A percentile compares a stretch with the other conserved stretches of the same genome.
phyloP scores from a whole-genome alignment of 37 sponge, comb jelly and placozoan species.

The Spongilla lacustris region DNA sequence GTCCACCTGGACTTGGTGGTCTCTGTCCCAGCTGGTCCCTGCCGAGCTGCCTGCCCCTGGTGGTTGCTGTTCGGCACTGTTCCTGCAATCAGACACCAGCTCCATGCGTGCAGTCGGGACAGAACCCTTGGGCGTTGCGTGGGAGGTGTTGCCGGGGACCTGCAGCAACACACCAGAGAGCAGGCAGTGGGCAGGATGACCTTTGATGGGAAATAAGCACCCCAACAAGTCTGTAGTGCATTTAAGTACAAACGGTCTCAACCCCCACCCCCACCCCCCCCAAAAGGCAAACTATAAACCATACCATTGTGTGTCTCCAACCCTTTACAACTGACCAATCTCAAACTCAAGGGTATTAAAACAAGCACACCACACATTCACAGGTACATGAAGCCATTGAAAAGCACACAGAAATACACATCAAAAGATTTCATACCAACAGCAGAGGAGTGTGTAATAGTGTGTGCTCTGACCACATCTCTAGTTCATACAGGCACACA shows the following conservation, averaged over 20 bases:
- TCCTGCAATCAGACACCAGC: neutral
- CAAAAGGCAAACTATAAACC: too few relatives aligned
- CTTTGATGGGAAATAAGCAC: neutral
- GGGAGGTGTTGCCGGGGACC: constrained; percentile 23
- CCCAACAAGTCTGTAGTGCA: neutral
- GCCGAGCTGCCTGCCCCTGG: neutral
- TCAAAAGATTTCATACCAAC: neutral
- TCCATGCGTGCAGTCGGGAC: neutral
- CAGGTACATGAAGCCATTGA: neutral
- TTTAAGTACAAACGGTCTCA: neutral
- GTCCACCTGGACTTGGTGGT: neutral
- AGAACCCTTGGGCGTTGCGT: neutral
- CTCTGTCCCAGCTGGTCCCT: neutral
- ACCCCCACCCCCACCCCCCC: neutral
- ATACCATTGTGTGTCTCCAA: too few relatives aligned
- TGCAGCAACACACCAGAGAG: constrained; percentile 80
- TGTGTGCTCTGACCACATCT: neutral
- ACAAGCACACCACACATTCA: too few relatives aligned
- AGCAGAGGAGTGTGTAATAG: neutral
- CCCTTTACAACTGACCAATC: too few relatives aligned
- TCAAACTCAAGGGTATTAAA: too few relatives aligned
- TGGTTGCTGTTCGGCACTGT: neutral
- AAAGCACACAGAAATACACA: neutral
- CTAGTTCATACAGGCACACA: neutral
- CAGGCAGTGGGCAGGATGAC: constrained; percentile 37